Conservation (phyloP, 2,797 vertebrate species). For the Rhabdomys pumilio region DNA sequence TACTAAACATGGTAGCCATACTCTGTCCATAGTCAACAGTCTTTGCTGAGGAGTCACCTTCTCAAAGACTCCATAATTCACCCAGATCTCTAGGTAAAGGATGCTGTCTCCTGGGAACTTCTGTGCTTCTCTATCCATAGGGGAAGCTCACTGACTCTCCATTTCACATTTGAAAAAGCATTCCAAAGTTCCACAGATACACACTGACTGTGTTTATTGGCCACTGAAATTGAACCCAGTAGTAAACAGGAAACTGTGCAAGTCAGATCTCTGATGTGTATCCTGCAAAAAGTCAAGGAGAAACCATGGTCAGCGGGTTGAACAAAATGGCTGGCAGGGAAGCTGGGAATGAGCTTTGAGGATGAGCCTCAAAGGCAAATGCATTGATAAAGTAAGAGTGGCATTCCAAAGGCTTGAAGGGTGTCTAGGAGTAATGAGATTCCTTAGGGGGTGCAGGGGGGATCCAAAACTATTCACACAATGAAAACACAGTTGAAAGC, state of each 20-base stretch:
- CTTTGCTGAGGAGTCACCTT: neutral
- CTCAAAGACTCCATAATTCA: neutral
- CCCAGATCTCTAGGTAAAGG: neutral
- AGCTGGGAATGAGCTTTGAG: too few species aligned
- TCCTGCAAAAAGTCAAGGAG: neutral
- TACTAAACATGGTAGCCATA: neutral
- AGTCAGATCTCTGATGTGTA: neutral
- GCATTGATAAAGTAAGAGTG: neutral
- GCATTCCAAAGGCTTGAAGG: conserved; percentile 7
- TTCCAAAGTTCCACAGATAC: neutral
- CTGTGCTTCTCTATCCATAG: neutral
- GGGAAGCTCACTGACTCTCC: neutral
- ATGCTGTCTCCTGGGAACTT: neutral
- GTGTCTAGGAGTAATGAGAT: neutral
- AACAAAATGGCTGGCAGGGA: neutral
- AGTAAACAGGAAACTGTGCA: neutral
- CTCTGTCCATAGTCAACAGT: neutral
- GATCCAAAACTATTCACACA: neutral
- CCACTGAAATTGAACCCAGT: neutral
- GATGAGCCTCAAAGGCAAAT: neutral
- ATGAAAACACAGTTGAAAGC: neutral
- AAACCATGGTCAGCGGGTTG: neutral
- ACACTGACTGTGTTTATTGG: neutral
- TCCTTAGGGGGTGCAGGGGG: neutral
- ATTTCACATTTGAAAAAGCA: neutral